Evolutionary conservation across 2,888 invertebrate genomes (phyloP).

Genomic region (Luperina testacea): DNA sequence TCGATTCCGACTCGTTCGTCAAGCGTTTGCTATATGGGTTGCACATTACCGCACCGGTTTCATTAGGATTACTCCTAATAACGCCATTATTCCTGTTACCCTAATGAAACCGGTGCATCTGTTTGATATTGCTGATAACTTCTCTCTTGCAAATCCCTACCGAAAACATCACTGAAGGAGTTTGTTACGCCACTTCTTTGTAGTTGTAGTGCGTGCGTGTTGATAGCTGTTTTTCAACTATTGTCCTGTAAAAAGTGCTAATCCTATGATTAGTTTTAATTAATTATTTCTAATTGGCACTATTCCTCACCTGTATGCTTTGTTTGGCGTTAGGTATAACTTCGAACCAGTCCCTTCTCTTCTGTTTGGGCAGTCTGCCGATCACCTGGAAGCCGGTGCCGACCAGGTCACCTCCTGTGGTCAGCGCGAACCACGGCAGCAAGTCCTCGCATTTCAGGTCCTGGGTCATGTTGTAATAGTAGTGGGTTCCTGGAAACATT

Average conservation of each 20-base stretch:
- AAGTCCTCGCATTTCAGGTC: slow-evolving; percentile 72
- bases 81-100: not conserved
- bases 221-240: too few relatives aligned
- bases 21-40: not conserved
- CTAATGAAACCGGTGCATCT: not conserved
- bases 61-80: not conserved
- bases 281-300: not conserved
- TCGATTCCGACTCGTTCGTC: not conserved
- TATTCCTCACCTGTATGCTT: slow-evolving; percentile 47
- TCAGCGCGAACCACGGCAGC: slow-evolving; percentile 75
- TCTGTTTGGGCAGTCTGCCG: slow-evolving; percentile 63
- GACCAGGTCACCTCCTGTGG: slow-evolving; percentile 72
- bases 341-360: slow-evolving; percentile 73
- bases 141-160: not conserved
- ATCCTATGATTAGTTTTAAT: not conserved
- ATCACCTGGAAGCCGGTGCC: slow-evolving; percentile 75
- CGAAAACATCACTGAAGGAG: not conserved
- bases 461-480: slow-evolving; percentile 75
- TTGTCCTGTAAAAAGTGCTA: not conserved
- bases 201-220: too few relatives aligned
- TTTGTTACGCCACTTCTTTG: too few relatives aligned
- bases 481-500: slow-evolving; percentile 70
- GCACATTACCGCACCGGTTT: not conserved
- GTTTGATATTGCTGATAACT: not conserved
- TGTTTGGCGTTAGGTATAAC: slow-evolving; percentile 56